Evolutionary conservation across 2,797 vertebrate genomes (phyloP).

Genomic region (Antennarius maculatus): DNA sequence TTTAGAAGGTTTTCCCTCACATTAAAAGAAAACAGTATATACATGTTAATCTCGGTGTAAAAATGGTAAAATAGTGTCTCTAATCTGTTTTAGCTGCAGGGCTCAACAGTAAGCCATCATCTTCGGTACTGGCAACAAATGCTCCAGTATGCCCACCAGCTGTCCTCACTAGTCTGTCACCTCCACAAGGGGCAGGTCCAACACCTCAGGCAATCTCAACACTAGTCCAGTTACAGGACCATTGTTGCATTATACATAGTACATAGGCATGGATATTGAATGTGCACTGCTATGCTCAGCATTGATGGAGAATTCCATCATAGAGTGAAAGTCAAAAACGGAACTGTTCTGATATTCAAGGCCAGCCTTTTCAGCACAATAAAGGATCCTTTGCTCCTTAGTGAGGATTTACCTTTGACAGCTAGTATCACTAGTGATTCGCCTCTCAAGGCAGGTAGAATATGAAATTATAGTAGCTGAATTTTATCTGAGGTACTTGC

Average conservation of each 20-base stretch:
- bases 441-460: conserved; percentile 36
- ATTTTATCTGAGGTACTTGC: conserved; percentile 25
- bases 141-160: conserved; percentile 13
- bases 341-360: conserved; percentile 21
- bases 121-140: neutral
- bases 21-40: neutral
- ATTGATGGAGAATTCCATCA: no score
- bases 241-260: neutral
- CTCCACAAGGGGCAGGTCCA: conserved; percentile 23
- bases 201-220: conserved; percentile 33
- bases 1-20: no score
- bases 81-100: conserved; percentile 10
- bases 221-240: conserved; percentile 9
- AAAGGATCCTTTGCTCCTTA: conserved; percentile 33
- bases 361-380: conserved; percentile 16
- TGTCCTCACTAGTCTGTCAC: conserved; percentile 39
- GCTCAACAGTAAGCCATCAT: conserved; percentile 14
- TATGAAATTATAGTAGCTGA: conserved; percentile 46
- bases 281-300: neutral
- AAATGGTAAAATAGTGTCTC: neutral
- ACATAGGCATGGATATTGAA: neutral
- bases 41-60: neutral
- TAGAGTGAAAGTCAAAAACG: no score
- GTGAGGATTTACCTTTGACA: conserved; percentile 41
- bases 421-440: conserved; percentile 30